Percentiles rank a stretch among this genome's conserved stretches.
These are phyloP conservation scores for Eristalis intricaria DNA, from an alignment of 2,888 invertebrate genomes.

Conservation along the genomic window DNA sequence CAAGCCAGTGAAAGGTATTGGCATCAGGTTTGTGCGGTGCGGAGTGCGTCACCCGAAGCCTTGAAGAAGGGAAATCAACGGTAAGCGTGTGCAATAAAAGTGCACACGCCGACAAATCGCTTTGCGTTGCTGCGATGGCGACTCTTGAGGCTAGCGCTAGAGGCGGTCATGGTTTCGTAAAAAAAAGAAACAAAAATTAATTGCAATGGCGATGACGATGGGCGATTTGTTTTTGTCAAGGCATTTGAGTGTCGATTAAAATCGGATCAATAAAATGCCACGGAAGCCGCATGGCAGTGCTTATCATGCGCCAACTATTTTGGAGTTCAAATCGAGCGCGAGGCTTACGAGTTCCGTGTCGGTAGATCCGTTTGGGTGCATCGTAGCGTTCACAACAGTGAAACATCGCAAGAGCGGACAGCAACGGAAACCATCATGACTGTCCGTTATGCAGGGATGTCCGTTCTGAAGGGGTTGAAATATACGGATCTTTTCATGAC, in stretches of 20 bases:
- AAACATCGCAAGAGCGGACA: too few relatives aligned
- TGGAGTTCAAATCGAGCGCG: not conserved
- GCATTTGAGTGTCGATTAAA: not conserved
- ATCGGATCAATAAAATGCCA: not conserved
- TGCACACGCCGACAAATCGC: not conserved
- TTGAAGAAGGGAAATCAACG: conserved; percentile 9
- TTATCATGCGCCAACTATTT: not conserved
- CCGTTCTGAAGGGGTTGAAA: too few relatives aligned
- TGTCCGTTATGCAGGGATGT: too few relatives aligned
- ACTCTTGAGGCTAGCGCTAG: not conserved
- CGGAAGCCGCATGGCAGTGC: not conserved
- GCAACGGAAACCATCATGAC: too few relatives aligned
- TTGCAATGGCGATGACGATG: not conserved
- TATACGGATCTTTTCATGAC: too few relatives aligned
- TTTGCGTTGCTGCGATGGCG: not conserved
- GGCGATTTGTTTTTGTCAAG: not conserved
- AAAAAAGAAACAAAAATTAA: not conserved
- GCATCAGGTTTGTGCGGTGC: conserved; percentile 10
- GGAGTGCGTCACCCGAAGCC: conserved; percentile 32
- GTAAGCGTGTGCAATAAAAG: conserved; percentile 5
- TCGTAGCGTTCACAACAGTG: too few relatives aligned
- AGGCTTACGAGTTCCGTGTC: not conserved
- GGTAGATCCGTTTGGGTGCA: not conserved
- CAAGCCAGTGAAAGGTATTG: not conserved
- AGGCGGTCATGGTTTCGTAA: not conserved